Evolutionary conservation across 2,113 vertebrate species (phyloP).

Genomic region (Ranitomeya imitator): DNA sequence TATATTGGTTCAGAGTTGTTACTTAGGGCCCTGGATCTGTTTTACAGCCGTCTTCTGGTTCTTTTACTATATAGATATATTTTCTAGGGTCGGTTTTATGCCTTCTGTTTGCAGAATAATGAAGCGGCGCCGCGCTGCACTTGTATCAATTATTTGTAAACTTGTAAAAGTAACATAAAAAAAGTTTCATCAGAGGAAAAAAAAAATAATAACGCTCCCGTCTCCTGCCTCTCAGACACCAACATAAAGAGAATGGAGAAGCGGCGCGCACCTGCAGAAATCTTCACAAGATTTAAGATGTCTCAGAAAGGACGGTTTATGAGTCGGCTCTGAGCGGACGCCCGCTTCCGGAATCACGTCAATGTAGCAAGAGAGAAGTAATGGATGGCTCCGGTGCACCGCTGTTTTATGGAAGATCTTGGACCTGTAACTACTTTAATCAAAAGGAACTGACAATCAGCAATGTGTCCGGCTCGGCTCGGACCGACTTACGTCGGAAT

Average conservation of each 20-base stretch:
- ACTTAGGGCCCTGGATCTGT: too few species aligned
- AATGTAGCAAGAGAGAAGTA: background rate
- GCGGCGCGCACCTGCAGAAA: background rate
- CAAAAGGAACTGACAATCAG: conserved; percentile 11
- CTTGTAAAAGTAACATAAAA: background rate
- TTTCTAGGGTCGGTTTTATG: background rate
- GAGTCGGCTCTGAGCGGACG: background rate
- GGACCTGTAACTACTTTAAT: conserved; percentile 17
- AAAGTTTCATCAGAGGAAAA: background rate
- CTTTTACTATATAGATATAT: background rate
- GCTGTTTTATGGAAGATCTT: conserved; percentile 15
- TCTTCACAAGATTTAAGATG: background rate
- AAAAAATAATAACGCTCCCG: background rate
- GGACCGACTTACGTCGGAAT: background rate
- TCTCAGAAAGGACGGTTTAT: background rate
- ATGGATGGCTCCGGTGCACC: background rate
- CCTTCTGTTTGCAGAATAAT: background rate
- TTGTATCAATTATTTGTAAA: conserved; percentile 29
- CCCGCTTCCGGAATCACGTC: background rate
- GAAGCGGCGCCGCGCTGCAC: background rate
- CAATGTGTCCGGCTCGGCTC: too few species aligned
- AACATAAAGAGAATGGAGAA: conserved; percentile 4
- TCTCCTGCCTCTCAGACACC: background rate
- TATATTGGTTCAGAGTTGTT: background rate
- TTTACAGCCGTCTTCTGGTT: background rate